These are phyloP conservation scores for Rapana venosa DNA, from an alignment of 2,888 invertebrate genomes.

Conservation along the genomic window DNA sequence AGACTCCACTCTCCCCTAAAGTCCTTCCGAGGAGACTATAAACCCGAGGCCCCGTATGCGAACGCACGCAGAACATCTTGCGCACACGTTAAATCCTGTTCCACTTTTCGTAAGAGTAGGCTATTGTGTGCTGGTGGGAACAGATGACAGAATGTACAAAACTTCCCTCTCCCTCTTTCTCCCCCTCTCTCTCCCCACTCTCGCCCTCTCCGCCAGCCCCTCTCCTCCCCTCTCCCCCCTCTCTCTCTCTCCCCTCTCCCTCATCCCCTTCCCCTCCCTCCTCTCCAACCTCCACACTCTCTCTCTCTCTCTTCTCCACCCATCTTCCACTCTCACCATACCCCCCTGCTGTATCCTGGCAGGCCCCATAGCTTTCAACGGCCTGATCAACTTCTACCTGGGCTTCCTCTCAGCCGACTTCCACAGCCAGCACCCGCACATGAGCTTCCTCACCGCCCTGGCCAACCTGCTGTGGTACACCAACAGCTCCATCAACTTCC, in stretches of 20 bases:
- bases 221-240: too few relatives aligned
- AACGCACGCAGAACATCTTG: too few relatives aligned
- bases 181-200: too few relatives aligned
- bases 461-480: background rate
- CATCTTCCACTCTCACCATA: background rate
- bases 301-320: background rate
- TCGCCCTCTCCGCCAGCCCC: too few relatives aligned
- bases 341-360: background rate
- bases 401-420: background rate
- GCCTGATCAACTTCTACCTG: background rate
- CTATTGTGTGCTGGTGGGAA: too few relatives aligned
- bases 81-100: too few relatives aligned
- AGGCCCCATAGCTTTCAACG: background rate
- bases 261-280: background rate
- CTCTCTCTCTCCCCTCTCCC: background rate
- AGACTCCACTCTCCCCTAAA: too few relatives aligned
- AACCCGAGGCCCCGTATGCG: too few relatives aligned
- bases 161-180: too few relatives aligned
- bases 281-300: background rate
- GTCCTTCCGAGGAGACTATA: too few relatives aligned
- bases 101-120: too few relatives aligned
- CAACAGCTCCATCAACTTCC: conserved; percentile 19
- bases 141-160: too few relatives aligned
- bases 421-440: background rate
- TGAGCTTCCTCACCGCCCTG: background rate